These are phyloP conservation scores for Pardalotus punctatus DNA, from an alignment of 2,113 vertebrate genomes.

Conservation along the genomic window DNA sequence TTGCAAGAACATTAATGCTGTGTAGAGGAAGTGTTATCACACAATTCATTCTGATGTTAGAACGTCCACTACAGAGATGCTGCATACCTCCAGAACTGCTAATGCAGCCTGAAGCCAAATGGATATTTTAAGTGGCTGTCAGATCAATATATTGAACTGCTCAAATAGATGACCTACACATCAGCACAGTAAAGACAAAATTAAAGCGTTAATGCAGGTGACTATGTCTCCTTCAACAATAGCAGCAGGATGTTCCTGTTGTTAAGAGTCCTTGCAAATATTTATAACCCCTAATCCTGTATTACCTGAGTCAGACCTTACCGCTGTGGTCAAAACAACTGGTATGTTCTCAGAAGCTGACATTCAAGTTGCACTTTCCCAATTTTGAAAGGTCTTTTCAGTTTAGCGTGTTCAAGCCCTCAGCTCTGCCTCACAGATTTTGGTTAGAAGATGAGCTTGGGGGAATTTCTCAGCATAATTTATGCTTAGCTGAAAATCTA, in stretches of 20 bases:
- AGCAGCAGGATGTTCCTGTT: neutral
- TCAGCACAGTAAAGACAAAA: neutral
- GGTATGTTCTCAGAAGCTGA: neutral
- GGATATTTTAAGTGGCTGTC: neutral
- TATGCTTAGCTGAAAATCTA: neutral
- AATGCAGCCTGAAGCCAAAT: neutral
- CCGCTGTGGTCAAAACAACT: neutral
- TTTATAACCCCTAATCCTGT: neutral
- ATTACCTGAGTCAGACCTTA: accelerated
- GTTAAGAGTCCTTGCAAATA: neutral
- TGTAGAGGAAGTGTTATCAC: neutral
- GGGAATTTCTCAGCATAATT: neutral
- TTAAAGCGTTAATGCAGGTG: neutral
- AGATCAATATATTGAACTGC: neutral
- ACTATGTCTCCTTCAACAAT: neutral
- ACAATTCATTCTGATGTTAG: neutral
- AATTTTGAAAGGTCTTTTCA: neutral
- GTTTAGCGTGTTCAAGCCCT: accelerated
- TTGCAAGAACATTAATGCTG: neutral
- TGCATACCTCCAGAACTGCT: neutral
- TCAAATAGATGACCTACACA: neutral
- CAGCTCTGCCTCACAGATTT: neutral
- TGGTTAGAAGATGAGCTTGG: neutral
- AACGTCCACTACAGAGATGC: accelerated
- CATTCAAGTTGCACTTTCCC: accelerated